phyloP scores from a whole-genome alignment of 2,888 invertebrate species.

The Onthophagus sagittarius region DNA sequence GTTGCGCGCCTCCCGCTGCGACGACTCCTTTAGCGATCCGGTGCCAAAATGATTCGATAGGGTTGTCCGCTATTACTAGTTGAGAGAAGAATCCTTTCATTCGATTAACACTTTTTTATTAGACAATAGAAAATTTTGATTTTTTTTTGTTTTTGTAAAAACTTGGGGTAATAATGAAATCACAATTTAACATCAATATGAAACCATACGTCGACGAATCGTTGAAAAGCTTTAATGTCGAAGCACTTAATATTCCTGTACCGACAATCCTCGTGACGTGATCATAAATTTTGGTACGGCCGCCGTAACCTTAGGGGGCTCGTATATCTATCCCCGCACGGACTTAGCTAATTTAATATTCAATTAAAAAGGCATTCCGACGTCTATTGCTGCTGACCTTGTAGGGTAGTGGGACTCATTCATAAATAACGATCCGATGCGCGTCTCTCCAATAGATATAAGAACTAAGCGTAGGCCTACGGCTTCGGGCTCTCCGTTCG shows the following conservation, averaged over 20 bases:
- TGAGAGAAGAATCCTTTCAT: neutral
- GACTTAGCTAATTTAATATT: conserved; percentile 11
- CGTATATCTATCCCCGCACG: conserved; percentile 4
- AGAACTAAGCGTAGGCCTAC: neutral
- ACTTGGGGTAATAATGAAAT: neutral
- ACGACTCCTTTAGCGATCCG: neutral
- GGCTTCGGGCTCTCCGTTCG: neutral
- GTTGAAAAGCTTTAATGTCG: neutral
- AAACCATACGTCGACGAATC: neutral
- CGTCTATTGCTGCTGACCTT: neutral
- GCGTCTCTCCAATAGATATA: neutral
- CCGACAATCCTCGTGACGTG: neutral
- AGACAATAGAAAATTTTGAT: neutral
- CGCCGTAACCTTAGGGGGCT: conserved; percentile 4
- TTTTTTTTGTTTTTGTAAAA: neutral
- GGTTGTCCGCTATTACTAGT: neutral
- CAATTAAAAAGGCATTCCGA: conserved; percentile 12
- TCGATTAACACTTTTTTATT: neutral
- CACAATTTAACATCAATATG: neutral
- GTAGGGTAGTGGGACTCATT: conserved; percentile 7
- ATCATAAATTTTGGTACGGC: conserved; percentile 8
- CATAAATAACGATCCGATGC: conserved; percentile 7
- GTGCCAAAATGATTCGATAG: neutral
- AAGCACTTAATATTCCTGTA: neutral
- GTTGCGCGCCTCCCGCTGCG: neutral